Base-by-base conservation (phyloP, 2,113 vertebrate species). In the Peromyscus californicus region DNA sequence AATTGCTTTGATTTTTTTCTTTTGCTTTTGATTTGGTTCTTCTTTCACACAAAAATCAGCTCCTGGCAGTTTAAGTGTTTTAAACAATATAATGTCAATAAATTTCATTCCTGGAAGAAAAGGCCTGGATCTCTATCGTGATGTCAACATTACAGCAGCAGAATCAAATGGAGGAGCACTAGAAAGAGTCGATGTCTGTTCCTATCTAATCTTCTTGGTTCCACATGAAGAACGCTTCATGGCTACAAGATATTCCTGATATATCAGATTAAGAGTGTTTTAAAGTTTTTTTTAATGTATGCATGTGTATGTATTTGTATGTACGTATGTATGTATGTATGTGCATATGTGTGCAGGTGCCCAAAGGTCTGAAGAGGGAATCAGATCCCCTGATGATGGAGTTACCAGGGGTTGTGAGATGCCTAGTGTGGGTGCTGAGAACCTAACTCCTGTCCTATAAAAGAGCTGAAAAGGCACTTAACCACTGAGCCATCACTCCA, bases 11-110 rank as follows among this genome's bases (percentile, higher is more conserved):
- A 82, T 59, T 33, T 7, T 24, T 36, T 76, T 89, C 65, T 17
- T 11, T 75, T 83, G 29, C 39, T 48, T 90, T 75, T 83, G 29
- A 33, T 48, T 86, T 69, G 72, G 9, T 54, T 80, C 29, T 24
- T 93, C 19, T 88, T 9, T 36, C 83, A 29, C 51, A 57, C 48
- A 91, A 90, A 86, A 90, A 82, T 72, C n/a, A 95, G 6, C 65
- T 45, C 7, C 22, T 59, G 61, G 33, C 21, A 89, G 75, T 74
- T 86, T 84, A 26, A 63, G 78, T 85, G 65, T 69, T 63, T 87
- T 57, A 69, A 86, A 63, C 33, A 29, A 89, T 89, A 45, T 15
- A 31, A 3, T 42, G 1, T 70, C 54, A 1, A 5, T 86, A 61
- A 54, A 86, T 90, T 63, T 92, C 42, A 75, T 69, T 76, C 8